Conservation (phyloP, 2,113 vertebrate species). For the Neolamprologus longior region DNA sequence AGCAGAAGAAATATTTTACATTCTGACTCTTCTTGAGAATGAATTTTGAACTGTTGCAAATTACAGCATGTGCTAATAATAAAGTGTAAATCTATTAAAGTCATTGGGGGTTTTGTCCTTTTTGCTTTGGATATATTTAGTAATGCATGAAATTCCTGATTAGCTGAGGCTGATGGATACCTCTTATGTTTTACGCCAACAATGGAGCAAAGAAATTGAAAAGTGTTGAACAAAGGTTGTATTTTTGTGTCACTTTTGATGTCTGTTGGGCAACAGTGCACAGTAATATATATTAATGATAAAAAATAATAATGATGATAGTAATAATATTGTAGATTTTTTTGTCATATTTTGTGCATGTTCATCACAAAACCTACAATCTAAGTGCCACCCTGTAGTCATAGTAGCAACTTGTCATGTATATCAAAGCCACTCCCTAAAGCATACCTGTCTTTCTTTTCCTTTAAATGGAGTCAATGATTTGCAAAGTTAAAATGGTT, state of each 20-base stretch:
- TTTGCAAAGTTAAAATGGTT: neutral
- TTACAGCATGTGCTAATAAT: neutral
- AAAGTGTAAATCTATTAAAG: neutral
- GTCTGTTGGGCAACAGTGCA: neutral
- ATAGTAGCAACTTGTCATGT: neutral
- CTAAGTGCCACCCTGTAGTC: neutral
- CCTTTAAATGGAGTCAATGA: neutral
- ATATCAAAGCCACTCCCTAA: neutral
- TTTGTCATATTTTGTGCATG: neutral
- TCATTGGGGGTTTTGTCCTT: no score
- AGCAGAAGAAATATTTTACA: neutral
- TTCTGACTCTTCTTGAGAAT: neutral
- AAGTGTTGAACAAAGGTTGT: neutral
- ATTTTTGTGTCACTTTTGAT: neutral
- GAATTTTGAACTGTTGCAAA: neutral
- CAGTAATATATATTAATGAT: neutral
- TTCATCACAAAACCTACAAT: neutral
- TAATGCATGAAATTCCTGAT: neutral
- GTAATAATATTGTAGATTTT: neutral
- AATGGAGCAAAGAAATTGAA: neutral
- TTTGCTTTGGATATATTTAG: neutral
- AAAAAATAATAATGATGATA: neutral
- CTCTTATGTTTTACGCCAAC: neutral
- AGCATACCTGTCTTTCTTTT: neutral
- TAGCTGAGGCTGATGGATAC: neutral